Evolutionary conservation across 2,797 vertebrate species (phyloP), one percentile per base, ranked within the genome.

Genomic region (Pempheris klunzingeri): DNA sequence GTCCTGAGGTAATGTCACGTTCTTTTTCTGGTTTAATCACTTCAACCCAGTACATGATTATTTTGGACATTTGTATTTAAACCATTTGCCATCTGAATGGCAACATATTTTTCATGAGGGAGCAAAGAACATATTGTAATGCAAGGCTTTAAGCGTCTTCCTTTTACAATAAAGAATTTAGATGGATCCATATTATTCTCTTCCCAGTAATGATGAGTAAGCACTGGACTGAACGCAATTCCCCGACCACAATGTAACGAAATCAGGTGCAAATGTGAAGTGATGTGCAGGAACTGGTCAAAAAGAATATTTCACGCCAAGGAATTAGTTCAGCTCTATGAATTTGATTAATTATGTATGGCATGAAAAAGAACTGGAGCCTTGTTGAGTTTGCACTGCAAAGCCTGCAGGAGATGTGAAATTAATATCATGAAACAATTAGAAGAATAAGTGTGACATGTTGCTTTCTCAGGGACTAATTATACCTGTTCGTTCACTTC

Each of bases 1-100:
- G 97, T 93, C 93, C 96, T 59, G 97, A 99, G 98, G 98, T 99
- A 97, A 61, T 53, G 65, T 73, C 30, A 24, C 9, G 0, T 46
- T 64, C 39, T n/a, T 70, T 22, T 66, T 32, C 13, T 44, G 14
- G 32, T 14, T 34, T 46, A 34, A 74, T 60, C 28, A 50, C 49
- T 26, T 22, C 38, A 28, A 63, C 18, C 30, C 30, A 47, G n/a
- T 36, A 5, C n/a, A 20, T 22, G 34, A 52, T 47, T 44, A 32
- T 12, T 83, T 47, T 10, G 10, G 32, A 57, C 24, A 13, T 24
- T 24, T 44, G 34, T 55, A 62, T 47, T 60, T n/a, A n/a, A n/a
- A n/a, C 32, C 7, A n/a, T 63, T 52, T 36, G 2, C 22, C 13
- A 41, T 9, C 49, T 66, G 28, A 22, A 36, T 34, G 28, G 34